These are phyloP conservation scores for Hippopotamyrus pictus DNA, from an alignment of 2,797 vertebrate genomes.

Conservation along the genomic window DNA sequence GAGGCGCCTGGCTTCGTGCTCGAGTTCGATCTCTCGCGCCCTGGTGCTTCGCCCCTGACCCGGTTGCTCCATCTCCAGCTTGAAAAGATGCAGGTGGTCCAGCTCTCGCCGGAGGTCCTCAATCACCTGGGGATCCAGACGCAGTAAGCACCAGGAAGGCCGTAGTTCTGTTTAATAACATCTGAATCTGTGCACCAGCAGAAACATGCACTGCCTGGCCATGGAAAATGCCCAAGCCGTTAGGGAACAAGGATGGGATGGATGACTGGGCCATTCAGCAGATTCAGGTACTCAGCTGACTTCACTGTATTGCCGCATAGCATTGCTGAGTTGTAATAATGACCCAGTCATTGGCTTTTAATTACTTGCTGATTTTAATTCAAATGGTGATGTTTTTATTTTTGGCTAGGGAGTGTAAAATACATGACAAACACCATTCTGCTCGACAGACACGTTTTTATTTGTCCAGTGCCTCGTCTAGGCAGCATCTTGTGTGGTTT, in stretches of 20 bases:
- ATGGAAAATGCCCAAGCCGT: background rate
- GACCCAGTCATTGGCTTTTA: background rate
- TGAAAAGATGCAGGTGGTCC: slow-evolving; percentile 71
- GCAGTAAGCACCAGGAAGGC: slow-evolving; percentile 13
- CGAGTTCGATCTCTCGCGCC: slow-evolving; percentile 68
- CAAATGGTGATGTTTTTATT: background rate
- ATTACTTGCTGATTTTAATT: background rate
- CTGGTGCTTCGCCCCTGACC: slow-evolving; percentile 59
- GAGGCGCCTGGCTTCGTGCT: slow-evolving; percentile 63
- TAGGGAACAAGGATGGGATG: background rate
- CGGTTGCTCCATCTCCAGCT: slow-evolving; percentile 63
- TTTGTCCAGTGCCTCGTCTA: background rate
- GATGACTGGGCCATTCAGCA: background rate
- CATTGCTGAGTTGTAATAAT: background rate
- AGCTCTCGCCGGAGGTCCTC: slow-evolving; percentile 70
- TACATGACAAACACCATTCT: background rate
- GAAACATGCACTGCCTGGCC: background rate
- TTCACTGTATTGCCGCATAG: background rate
- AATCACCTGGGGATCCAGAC: slow-evolving; percentile 57
- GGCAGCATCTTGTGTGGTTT: too few species aligned
- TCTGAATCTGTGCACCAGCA: background rate
- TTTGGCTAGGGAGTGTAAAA: background rate
- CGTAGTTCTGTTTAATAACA: background rate
- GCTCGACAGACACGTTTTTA: background rate
- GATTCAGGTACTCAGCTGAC: background rate